Evolutionary conservation across 2,888 invertebrate genomes (phyloP).

Genomic region (Embidobia sp.): DNA sequence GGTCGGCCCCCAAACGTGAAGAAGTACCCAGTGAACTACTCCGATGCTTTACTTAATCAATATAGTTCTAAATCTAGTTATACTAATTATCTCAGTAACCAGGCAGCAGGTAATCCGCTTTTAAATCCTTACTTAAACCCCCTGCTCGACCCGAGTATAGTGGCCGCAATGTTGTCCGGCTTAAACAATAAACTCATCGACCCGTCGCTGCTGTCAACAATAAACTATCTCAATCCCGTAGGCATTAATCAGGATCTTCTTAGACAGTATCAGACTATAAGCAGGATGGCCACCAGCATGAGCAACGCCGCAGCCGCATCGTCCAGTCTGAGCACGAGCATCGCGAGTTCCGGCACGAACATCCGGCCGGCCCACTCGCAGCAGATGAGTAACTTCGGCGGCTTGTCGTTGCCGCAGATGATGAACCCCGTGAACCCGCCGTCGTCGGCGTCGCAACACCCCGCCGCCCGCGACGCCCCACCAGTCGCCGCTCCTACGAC

Average conservation of each 20-base stretch:
- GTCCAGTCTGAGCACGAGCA: slow-evolving; percentile 66
- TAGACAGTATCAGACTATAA: slow-evolving; percentile 76
- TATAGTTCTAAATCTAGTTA: slow-evolving; percentile 71
- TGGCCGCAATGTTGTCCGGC: slow-evolving; percentile 74
- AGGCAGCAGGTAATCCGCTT: slow-evolving; percentile 69
- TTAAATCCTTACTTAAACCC: slow-evolving; percentile 77
- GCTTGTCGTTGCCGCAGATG: slow-evolving; percentile 71
- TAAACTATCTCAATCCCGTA: slow-evolving; percentile 76
- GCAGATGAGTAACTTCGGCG: slow-evolving; percentile 70
- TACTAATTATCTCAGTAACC: slow-evolving; percentile 70
- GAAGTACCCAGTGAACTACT: slow-evolving; percentile 73
- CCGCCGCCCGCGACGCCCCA: slow-evolving; percentile 51
- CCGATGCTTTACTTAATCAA: slow-evolving; percentile 70
- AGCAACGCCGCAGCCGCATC: slow-evolving; percentile 54
- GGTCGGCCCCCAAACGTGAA: slow-evolving; percentile 82
- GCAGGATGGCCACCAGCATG: slow-evolving; percentile 69
- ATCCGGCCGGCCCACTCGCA: slow-evolving; percentile 61
- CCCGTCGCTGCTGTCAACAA: slow-evolving; percentile 70
- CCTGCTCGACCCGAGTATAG: slow-evolving; percentile 74
- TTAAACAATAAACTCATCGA: slow-evolving; percentile 72
- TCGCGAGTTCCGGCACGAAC: slow-evolving; percentile 60
- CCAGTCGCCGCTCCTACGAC: slow-evolving; percentile 73
- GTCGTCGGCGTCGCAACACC: slow-evolving; percentile 22
- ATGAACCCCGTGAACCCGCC: slow-evolving; percentile 71
- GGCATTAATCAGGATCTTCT: slow-evolving; percentile 75